Conservation (phyloP, 2,113 vertebrate species). For the Gasterosteus aculeatus region DNA sequence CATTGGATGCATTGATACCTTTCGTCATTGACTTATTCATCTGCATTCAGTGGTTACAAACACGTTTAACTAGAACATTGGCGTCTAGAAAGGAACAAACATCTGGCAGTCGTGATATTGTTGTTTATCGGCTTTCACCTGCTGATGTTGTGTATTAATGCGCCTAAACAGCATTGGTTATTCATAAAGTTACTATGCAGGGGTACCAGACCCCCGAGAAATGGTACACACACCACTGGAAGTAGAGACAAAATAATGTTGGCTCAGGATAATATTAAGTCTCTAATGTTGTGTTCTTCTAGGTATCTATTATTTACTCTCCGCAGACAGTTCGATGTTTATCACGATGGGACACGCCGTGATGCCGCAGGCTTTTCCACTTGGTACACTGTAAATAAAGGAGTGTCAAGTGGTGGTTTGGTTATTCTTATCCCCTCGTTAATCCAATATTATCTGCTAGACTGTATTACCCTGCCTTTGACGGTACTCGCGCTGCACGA, state of each 20-base stretch:
- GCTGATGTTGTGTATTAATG: fast-evolving
- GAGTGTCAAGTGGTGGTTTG: not conserved
- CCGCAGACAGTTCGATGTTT: slow-evolving; percentile 12
- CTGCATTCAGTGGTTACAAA: not conserved
- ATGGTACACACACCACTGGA: not conserved
- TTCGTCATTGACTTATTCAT: not conserved
- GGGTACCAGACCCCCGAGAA: not conserved
- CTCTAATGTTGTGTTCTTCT: not conserved
- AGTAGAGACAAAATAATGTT: not conserved
- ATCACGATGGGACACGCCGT: slow-evolving; percentile 7
- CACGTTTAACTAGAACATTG: not conserved
- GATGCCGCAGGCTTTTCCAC: slow-evolving; percentile 23
- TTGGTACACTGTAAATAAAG: slow-evolving; percentile 8
- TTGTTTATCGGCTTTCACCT: not conserved
- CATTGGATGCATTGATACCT: not conserved
- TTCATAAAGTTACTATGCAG: no score
- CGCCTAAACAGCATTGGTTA: not conserved
- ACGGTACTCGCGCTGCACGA: slow-evolving; percentile 1
- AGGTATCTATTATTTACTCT: slow-evolving; percentile 19
- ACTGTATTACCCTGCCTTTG: slow-evolving; percentile 5
- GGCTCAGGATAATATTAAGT: not conserved
- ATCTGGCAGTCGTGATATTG: not conserved
- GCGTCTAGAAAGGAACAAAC: not conserved
- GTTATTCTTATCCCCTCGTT: not conserved
- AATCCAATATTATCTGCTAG: slow-evolving; percentile 4